Conservation (phyloP, 2,888 invertebrate genomes). For the Diarsia brunnea region DNA sequence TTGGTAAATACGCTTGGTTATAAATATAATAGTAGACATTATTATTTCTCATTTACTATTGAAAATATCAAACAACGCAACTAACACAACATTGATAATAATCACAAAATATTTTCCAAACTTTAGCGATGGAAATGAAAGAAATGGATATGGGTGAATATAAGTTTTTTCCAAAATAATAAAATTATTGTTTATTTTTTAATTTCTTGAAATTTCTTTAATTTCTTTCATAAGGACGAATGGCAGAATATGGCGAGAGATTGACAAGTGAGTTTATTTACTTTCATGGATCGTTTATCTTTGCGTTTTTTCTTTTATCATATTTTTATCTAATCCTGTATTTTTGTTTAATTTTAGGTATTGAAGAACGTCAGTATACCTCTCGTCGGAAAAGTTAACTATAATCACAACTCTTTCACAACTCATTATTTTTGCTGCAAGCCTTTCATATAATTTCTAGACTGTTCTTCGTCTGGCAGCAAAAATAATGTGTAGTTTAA, state of each 20-base stretch:
- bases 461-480: too few species aligned
- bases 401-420: background rate
- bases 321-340: background rate
- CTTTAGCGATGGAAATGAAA: slow-evolving; percentile 44
- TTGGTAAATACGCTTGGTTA: slow-evolving; percentile 25
- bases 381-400: background rate
- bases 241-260: slow-evolving; percentile 72
- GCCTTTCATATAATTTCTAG: background rate
- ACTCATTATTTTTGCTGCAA: background rate
- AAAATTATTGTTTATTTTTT: background rate
- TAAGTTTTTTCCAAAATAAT: background rate
- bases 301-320: background rate
- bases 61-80: background rate
- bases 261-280: slow-evolving; percentile 72
- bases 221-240: background rate
- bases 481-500: too few species aligned
- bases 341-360: slow-evolving; percentile 38
- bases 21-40: background rate
- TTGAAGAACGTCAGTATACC: slow-evolving; percentile 52
- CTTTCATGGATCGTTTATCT: background rate
- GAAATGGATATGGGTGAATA: slow-evolving; percentile 54
- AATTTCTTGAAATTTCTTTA: background rate
- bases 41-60: background rate
- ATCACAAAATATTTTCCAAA: background rate
- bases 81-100: background rate